These are phyloP conservation scores for Serilophus lunatus DNA, from an alignment of 2,113 vertebrate genomes.

Conservation along the genomic window DNA sequence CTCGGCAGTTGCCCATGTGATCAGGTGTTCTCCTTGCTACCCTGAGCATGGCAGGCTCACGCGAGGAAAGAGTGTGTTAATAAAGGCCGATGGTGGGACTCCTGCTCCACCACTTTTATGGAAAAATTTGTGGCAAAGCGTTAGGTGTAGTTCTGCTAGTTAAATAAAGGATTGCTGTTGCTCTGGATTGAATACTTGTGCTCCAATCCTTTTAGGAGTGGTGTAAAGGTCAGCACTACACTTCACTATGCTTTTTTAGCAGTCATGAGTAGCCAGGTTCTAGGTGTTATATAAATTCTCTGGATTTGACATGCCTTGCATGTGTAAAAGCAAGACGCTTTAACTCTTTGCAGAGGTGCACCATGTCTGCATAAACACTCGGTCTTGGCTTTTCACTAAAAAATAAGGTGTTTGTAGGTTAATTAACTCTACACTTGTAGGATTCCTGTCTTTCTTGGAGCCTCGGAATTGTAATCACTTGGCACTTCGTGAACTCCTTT, in stretches of 20 bases:
- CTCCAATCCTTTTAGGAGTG: neutral
- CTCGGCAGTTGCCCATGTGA: neutral
- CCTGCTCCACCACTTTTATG: neutral
- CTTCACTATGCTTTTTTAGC: too few species aligned
- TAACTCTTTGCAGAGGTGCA: neutral
- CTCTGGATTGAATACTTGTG: neutral
- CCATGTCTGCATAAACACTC: neutral
- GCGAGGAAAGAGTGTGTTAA: too few species aligned
- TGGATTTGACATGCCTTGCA: neutral
- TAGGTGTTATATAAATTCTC: neutral
- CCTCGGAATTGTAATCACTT: neutral
- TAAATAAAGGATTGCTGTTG: neutral
- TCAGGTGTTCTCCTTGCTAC: neutral
- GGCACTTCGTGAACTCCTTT: neutral
- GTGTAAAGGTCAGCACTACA: neutral
- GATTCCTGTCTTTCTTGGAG: neutral
- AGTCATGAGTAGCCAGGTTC: neutral
- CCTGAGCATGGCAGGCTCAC: too few species aligned
- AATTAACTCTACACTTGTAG: neutral
- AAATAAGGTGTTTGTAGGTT: neutral
- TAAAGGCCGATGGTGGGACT: neutral
- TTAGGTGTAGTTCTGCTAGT: neutral
- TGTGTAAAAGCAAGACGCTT: neutral
- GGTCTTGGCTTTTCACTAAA: neutral
- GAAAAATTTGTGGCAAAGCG: neutral